These are phyloP conservation scores for Anoplophora glabripennis DNA, from an alignment of 1,140 invertebrate species.

Conservation along the genomic window DNA sequence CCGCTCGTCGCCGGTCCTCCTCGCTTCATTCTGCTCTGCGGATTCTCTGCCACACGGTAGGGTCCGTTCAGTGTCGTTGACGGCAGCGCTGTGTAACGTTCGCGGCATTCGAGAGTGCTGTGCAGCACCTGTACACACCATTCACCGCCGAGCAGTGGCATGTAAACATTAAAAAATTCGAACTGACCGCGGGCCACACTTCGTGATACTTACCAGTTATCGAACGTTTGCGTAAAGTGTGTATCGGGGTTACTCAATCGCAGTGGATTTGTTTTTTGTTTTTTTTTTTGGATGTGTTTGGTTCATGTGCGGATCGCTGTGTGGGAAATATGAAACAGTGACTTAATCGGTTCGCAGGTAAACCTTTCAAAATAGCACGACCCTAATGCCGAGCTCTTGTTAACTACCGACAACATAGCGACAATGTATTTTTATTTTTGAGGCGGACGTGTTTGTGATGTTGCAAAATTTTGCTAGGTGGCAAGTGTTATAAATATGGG, in stretches of 20 bases:
- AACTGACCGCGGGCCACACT: slow-evolving; percentile 6
- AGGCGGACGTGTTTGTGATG: too few relatives aligned
- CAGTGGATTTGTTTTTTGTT: slow-evolving; percentile 1
- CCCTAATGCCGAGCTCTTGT: too few relatives aligned
- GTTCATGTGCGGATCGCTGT: too few relatives aligned
- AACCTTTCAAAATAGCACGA: too few relatives aligned
- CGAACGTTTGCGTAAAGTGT: slow-evolving; percentile 4
- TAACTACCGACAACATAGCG: too few relatives aligned
- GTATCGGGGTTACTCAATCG: slow-evolving; percentile 2
- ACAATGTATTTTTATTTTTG: too few relatives aligned
- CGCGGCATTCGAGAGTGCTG: slow-evolving; percentile 2
- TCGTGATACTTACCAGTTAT: slow-evolving; percentile 6
- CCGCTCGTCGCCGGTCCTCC: too few relatives aligned
- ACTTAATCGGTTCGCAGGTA: too few relatives aligned
- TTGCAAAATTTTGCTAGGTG: too few relatives aligned
- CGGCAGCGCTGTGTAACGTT: neutral
- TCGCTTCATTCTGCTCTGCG: slow-evolving; percentile 4
- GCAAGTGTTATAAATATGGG: too few relatives aligned
- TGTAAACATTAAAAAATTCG: slow-evolving; percentile 10
- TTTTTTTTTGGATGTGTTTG: neutral
- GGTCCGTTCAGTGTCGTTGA: slow-evolving; percentile 2
- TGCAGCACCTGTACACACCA: slow-evolving; percentile 8
- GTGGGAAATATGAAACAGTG: too few relatives aligned
- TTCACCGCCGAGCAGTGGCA: slow-evolving; percentile 1
- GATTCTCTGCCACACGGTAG: neutral